Evolutionary conservation across 2,888 invertebrate species (phyloP), one percentile per base, ranked within the genome.

Genomic region (Brenthis ino): DNA sequence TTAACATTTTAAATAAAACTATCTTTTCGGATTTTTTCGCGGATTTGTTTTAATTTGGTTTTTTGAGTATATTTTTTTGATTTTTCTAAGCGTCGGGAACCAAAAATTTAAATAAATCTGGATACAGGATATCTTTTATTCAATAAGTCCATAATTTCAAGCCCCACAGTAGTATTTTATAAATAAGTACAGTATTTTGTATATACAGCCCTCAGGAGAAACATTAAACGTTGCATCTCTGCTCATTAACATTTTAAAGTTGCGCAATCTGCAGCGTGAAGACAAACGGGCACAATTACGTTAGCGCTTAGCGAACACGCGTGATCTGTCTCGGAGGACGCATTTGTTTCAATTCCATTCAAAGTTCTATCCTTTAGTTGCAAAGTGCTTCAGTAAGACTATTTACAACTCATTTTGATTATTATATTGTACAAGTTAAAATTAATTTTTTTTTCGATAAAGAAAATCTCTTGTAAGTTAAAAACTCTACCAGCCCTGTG

Each of bases 181-280:
- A 37, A 43, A 13, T 20, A 47, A 57, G 20, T 8, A 24, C 6
- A 24, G 20, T 57, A 58, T 43, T 37, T 48, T n/a, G 48, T 28
- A n/a, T 20, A 24, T 14, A n/a, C 28, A 14, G 8, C 16, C 37
- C 20, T 20, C 55, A n/a, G 1, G 28, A 55, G 67, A 2, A 65
- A 60, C 56, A 54, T 67, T 54, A 20, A 14, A 51, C 48, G 48
- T 48, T 60, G 67, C 61, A 56, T 61, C n/a, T 67, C 61, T 61
- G 16, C 54, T 66, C 61, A 61, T 61, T 67, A 67, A 37, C 67
- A 67, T 67, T 67, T 67, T 61, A 67, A 56, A 61, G 11, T 58
- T 48, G 55, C 54, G 20, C 60, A 55, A 60, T 61, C 66, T 48
- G 54, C 66, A 60, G 20, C 66, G 48, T 55, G 24, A 54, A 61